phyloP scores from a whole-genome alignment of 1,140 invertebrate genomes.

The Muscidifurax raptorellus region DNA sequence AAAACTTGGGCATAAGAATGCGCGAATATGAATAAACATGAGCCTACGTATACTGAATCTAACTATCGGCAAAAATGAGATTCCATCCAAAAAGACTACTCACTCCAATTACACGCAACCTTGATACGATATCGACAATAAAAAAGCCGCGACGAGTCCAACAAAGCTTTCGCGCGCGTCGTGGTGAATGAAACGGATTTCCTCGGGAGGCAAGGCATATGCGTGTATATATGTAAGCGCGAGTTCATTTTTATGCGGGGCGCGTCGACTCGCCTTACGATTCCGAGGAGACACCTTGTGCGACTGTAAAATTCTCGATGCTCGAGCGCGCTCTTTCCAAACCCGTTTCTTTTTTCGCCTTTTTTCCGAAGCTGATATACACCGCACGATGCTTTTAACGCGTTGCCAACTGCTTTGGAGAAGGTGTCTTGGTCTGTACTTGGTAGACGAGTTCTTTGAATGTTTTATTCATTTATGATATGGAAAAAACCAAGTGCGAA shows the following conservation, averaged over 20 bases:
- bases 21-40: background rate
- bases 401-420: background rate
- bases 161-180: background rate
- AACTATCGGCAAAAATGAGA: no score
- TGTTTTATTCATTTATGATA: background rate
- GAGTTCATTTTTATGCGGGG: constrained; percentile 36
- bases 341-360: background rate
- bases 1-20: background rate
- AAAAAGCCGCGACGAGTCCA: background rate
- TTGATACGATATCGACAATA: background rate
- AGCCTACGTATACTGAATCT: background rate
- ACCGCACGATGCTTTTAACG: background rate
- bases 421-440: background rate
- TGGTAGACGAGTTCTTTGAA: background rate
- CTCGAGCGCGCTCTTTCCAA: background rate
- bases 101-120: no score
- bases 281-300: constrained; percentile 21
- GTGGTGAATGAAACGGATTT: background rate
- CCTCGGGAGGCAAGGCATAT: background rate
- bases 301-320: constrained; percentile 25
- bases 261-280: constrained; percentile 29
- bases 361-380: background rate
- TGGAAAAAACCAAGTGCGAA: no score
- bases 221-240: background rate
- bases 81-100: background rate